Conservation (phyloP, 2,888 invertebrate species). For the Monopis laevigella region DNA sequence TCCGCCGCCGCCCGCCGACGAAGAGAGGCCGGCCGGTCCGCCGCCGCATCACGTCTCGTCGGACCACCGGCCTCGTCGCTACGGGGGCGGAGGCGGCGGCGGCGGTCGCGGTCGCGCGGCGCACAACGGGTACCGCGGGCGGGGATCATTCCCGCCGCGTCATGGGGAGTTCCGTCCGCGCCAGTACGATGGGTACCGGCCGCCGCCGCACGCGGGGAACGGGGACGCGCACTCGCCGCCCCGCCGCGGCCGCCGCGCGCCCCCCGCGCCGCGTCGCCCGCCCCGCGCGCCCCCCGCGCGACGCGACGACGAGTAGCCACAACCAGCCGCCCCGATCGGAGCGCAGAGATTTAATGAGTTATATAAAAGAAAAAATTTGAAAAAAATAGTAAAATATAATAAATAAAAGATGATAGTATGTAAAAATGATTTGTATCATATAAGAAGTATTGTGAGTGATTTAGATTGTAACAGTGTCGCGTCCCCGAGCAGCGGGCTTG, state of each 20-base stretch:
- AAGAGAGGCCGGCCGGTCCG: slow-evolving; percentile 31
- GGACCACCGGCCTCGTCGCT: slow-evolving; percentile 18
- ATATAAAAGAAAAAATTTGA: slow-evolving; percentile 43
- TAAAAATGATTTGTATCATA: slow-evolving; percentile 66
- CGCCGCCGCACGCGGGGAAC: not conserved
- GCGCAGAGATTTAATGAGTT: slow-evolving; percentile 66
- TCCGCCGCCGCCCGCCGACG: slow-evolving; percentile 21
- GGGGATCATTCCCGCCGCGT: too few relatives aligned
- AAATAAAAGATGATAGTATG: slow-evolving; percentile 66
- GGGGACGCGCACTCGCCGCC: not conserved
- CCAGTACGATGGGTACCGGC: slow-evolving; percentile 3
- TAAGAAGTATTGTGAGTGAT: slow-evolving; percentile 65
- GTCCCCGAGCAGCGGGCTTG: too few relatives aligned
- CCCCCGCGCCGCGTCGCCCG: slow-evolving; percentile 67
- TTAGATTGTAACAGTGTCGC: slow-evolving; percentile 52
- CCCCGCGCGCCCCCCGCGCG: slow-evolving; percentile 33
- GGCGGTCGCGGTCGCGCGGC: slow-evolving; percentile 23
- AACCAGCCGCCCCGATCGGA: slow-evolving; percentile 48
- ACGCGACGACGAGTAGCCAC: too few relatives aligned
- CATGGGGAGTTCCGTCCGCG: too few relatives aligned
- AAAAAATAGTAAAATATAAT: slow-evolving; percentile 69
- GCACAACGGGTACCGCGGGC: slow-evolving; percentile 30
- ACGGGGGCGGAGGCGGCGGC: slow-evolving; percentile 25
- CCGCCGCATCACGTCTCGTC: slow-evolving; percentile 24
- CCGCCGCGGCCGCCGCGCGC: slow-evolving; percentile 71